A percentile compares a stretch with the other conserved stretches of the same genome.
phyloP scores from a whole-genome alignment of 2,113 vertebrate species.

The Dolichallabes microphthalmus region DNA sequence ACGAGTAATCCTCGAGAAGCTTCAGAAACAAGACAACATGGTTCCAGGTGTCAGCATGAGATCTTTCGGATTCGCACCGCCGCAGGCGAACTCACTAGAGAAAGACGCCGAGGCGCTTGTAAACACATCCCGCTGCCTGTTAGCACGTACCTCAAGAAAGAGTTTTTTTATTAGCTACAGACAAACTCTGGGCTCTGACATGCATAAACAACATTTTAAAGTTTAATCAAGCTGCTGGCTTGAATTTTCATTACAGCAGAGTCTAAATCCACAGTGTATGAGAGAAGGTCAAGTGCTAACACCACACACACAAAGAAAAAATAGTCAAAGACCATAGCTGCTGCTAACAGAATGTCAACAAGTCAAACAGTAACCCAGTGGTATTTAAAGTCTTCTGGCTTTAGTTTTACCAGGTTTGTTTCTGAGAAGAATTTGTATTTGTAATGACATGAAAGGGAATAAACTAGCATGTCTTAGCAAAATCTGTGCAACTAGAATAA shows the following conservation, averaged over 20 bases:
- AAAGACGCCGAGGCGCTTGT: constrained; percentile 1
- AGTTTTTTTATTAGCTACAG: constrained; percentile 32
- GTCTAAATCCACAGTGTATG: background rate
- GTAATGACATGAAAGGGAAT: no score
- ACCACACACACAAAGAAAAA: background rate
- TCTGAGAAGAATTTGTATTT: background rate
- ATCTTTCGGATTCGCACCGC: constrained; percentile 45
- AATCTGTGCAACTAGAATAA: background rate
- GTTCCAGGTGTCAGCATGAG: constrained; percentile 49
- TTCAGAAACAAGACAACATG: constrained; percentile 43
- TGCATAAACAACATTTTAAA: constrained; percentile 15
- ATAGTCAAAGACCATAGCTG: background rate
- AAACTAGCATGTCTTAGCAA: background rate
- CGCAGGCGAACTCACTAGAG: constrained; percentile 44
- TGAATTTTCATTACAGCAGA: background rate
- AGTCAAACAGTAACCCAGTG: background rate
- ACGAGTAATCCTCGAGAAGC: constrained; percentile 35
- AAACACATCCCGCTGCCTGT: constrained; percentile 21
- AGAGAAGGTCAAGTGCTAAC: background rate
- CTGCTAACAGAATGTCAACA: background rate
- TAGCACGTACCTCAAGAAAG: background rate
- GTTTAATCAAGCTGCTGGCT: constrained; percentile 30
- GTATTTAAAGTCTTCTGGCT: no score
- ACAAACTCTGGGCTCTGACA: constrained; percentile 11
- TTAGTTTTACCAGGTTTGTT: background rate